Percentiles rank a stretch among this genome's conserved stretches.
Evolutionary conservation across 2,888 invertebrate genomes (phyloP).

Genomic region (Scaptodrosophila latifasciaeformis): DNA sequence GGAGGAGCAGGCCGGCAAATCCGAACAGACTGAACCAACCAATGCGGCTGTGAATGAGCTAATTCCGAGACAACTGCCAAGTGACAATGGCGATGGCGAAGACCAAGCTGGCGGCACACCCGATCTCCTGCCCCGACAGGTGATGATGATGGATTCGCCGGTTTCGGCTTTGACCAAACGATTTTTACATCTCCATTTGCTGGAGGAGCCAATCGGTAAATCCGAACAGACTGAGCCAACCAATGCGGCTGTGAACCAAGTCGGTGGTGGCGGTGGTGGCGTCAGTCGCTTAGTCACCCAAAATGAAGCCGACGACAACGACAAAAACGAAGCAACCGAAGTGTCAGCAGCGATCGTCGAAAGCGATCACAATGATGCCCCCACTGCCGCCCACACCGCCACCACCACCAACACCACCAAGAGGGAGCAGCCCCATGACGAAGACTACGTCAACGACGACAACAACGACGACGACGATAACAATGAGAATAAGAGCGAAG

Average conservation of each 20-base stretch:
- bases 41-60: too few species aligned
- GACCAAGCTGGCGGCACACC: slow-evolving; percentile 10
- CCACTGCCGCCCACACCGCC: slow-evolving; percentile 7
- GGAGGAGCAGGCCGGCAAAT: slow-evolving; percentile 20
- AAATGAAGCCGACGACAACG: slow-evolving; percentile 3
- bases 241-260: too few species aligned
- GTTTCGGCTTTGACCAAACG: too few species aligned
- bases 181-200: too few species aligned
- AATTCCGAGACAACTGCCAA: too few species aligned
- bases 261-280: too few species aligned
- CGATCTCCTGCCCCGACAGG: neutral
- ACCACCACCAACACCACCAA: slow-evolving; percentile 14
- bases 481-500: slow-evolving; percentile 15
- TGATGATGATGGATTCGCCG: too few species aligned
- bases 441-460: slow-evolving; percentile 16
- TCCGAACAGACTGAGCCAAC: too few species aligned
- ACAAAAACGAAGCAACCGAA: slow-evolving; percentile 7
- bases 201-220: too few species aligned
- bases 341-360: slow-evolving; percentile 21
- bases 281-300: neutral
- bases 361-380: slow-evolving; percentile 10
- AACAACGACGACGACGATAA: slow-evolving; percentile 22
- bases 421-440: slow-evolving; percentile 11
- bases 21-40: slow-evolving; percentile 26
- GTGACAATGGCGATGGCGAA: slow-evolving; percentile 11